Conservation (phyloP, 2,113 vertebrate species). For the Albula goreensis region DNA sequence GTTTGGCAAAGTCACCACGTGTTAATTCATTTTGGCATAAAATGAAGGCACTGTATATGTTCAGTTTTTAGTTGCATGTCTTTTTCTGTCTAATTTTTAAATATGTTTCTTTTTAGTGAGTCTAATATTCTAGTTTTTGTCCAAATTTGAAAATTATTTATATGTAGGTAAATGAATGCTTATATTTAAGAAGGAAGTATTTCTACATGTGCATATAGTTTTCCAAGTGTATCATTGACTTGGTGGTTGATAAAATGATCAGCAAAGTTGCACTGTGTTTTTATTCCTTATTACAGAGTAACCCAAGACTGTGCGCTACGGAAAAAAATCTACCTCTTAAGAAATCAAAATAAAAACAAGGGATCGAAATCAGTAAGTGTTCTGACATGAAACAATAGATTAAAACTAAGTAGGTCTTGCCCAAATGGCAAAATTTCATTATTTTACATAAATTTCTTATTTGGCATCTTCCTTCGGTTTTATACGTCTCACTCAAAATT, state of each 20-base stretch:
- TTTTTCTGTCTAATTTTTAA: slow-evolving; percentile 67
- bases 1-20: slow-evolving; percentile 82
- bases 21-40: slow-evolving; percentile 78
- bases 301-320: slow-evolving; percentile 27
- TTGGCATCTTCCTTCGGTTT: too few species aligned
- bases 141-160: slow-evolving; percentile 95
- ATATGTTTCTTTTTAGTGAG: slow-evolving; percentile 83
- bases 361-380: background rate
- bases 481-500: too few species aligned
- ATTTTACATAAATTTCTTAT: too few species aligned
- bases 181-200: slow-evolving; percentile 99
- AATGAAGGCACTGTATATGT: slow-evolving; percentile 82
- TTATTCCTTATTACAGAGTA: slow-evolving; percentile 43
- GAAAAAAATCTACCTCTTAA: background rate
- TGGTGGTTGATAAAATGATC: slow-evolving; percentile 97
- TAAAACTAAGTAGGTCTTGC: too few species aligned
- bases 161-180: slow-evolving; percentile 99
- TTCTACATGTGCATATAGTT: slow-evolving; percentile 99
- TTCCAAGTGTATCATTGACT: slow-evolving; percentile 99
- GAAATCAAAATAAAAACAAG: background rate
- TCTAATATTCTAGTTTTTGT: slow-evolving; percentile 90
- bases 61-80: slow-evolving; percentile 95
- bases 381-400: too few species aligned
- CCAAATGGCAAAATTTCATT: too few species aligned
- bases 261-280: slow-evolving; percentile 66